A percentile compares a stretch with the other conserved stretches of the same genome.
phyloP scores from a whole-genome alignment of 2,888 invertebrate genomes.

The Caenorhabditis auriculariae region DNA sequence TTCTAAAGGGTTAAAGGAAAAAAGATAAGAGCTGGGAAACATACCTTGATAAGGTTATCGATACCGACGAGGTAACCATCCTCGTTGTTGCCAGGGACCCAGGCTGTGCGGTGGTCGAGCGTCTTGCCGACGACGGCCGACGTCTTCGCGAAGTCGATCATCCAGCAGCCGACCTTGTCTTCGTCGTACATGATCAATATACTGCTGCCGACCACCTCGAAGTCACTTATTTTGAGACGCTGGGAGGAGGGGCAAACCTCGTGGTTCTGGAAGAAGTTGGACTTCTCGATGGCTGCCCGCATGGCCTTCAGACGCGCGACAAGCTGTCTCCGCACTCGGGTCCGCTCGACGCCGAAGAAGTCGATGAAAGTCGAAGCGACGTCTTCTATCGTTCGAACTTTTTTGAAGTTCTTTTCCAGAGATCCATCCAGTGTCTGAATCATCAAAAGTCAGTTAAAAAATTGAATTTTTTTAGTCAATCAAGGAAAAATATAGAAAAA shows the following conservation, averaged over 20 bases:
- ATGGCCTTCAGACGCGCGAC: constrained; percentile 78
- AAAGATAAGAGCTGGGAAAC: neutral
- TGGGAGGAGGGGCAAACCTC: too few species aligned
- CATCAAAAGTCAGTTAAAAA: too few species aligned
- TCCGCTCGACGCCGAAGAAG: constrained; percentile 58
- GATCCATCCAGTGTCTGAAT: constrained; percentile 53
- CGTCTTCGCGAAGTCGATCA: constrained; percentile 96
- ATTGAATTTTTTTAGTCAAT: too few species aligned
- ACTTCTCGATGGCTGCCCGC: constrained; percentile 78
- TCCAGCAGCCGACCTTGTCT: constrained; percentile 85
- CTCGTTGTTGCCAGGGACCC: constrained; percentile 92
- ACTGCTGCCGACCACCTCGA: constrained; percentile 84
- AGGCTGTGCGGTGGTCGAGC: constrained; percentile 78
- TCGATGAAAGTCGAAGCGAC: constrained; percentile 49
- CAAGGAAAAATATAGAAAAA: too few species aligned
- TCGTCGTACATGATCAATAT: constrained; percentile 90
- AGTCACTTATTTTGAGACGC: constrained; percentile 29
- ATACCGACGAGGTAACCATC: constrained; percentile 90
- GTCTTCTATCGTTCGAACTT: constrained; percentile 78
- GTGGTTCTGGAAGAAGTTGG: constrained; percentile 83
- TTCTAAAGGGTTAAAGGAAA: too few species aligned
- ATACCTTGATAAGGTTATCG: constrained; percentile 78
- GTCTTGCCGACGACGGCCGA: constrained; percentile 71
- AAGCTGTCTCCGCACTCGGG: constrained; percentile 72
- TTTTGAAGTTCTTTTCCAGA: constrained; percentile 78